Evolutionary conservation across 2,797 vertebrate species (phyloP).

Genomic region (Sebastes itinus): DNA sequence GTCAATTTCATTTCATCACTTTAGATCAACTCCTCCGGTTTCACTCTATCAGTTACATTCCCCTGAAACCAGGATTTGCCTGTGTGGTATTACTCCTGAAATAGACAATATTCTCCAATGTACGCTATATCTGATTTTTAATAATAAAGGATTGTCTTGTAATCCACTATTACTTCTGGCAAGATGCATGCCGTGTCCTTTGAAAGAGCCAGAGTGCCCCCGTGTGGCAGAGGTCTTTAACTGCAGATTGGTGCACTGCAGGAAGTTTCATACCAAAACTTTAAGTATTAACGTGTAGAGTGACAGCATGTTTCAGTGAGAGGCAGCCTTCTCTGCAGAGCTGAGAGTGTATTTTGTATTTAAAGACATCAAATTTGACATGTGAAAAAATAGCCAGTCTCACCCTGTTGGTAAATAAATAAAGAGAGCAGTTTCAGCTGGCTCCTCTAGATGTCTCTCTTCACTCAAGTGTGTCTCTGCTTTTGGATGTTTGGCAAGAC

Average conservation of each 20-base stretch:
- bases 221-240: slow-evolving; percentile 50
- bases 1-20: slow-evolving; percentile 70
- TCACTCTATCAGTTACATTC: slow-evolving; percentile 64
- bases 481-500: background rate
- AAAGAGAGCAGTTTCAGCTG: background rate
- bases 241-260: slow-evolving; percentile 21
- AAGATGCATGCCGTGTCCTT: background rate
- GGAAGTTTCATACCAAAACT: background rate
- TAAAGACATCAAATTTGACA: background rate
- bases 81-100: slow-evolving; percentile 69
- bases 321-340: background rate
- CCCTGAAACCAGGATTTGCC: slow-evolving; percentile 62
- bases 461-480: slow-evolving; percentile 18
- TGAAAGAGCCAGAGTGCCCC: slow-evolving; percentile 67
- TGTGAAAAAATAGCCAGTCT: background rate
- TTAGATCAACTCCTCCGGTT: slow-evolving; percentile 68
- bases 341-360: background rate
- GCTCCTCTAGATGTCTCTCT: slow-evolving; percentile 72
- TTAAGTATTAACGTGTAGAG: background rate
- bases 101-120: slow-evolving; percentile 71
- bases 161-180: slow-evolving; percentile 17
- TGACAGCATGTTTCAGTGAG: background rate
- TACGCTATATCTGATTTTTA: slow-evolving; percentile 65
- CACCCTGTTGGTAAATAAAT: background rate
- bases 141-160: slow-evolving; percentile 70